These are phyloP conservation scores for Drosophila setifemur DNA, from an alignment of 1,140 invertebrate species.

Conservation along the genomic window DNA sequence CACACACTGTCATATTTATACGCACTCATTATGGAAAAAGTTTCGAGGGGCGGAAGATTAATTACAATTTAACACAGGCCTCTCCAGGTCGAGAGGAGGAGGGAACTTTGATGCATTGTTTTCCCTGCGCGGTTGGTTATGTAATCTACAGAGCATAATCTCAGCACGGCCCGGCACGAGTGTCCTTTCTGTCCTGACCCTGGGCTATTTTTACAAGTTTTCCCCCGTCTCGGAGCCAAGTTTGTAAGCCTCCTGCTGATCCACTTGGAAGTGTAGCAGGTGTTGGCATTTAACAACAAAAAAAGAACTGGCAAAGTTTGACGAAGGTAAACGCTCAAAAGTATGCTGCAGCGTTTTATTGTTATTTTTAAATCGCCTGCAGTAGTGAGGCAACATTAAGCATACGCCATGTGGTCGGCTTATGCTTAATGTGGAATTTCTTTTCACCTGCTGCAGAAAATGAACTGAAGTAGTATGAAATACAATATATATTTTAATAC, in stretches of 20 bases:
- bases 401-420: slow-evolving; percentile 8
- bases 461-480: background rate
- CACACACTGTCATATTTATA: slow-evolving; percentile 12
- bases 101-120: slow-evolving; percentile 42
- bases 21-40: slow-evolving; percentile 23
- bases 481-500: background rate
- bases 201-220: slow-evolving; percentile 53
- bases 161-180: slow-evolving; percentile 26
- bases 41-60: slow-evolving; percentile 62
- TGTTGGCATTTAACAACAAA: slow-evolving; percentile 56
- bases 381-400: background rate
- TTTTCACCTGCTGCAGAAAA: too few relatives aligned
- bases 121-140: background rate
- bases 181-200: slow-evolving; percentile 26
- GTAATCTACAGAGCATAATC: slow-evolving; percentile 47
- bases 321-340: slow-evolving; percentile 37
- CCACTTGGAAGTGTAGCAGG: slow-evolving; percentile 66
- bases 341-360: slow-evolving; percentile 36
- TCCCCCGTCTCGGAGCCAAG: slow-evolving; percentile 24
- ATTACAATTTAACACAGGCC: slow-evolving; percentile 64
- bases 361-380: slow-evolving; percentile 18
- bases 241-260: slow-evolving; percentile 61
- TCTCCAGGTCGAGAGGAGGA: too few relatives aligned
- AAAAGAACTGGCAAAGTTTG: slow-evolving; percentile 47
- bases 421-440: too few relatives aligned